Percentiles rank a stretch among this genome's conserved stretches.
phyloP scores from a whole-genome alignment of 2,113 vertebrate species.

The Rhynchomys soricoides region DNA sequence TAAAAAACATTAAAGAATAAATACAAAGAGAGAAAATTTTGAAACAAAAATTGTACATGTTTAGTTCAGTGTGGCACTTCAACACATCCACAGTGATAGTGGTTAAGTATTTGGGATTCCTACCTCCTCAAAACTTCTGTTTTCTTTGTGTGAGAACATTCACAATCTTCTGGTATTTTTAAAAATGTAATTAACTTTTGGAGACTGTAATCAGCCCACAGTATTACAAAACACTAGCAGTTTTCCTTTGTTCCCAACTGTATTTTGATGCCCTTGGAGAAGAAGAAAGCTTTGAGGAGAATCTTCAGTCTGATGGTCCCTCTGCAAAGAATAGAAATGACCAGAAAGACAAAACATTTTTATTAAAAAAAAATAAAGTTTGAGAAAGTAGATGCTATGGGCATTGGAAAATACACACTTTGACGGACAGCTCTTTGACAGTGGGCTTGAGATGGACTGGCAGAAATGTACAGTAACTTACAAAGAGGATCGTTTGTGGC shows the following conservation, averaged over 20 bases:
- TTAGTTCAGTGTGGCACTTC: not conserved
- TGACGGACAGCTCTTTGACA: not conserved
- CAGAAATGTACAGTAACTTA: not conserved
- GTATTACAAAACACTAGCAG: not conserved
- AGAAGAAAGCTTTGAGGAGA: not conserved
- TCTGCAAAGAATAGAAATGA: not conserved
- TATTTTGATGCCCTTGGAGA: not conserved
- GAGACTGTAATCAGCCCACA: not conserved
- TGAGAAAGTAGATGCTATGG: not conserved
- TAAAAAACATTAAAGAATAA: too few species aligned
- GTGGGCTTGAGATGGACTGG: not conserved
- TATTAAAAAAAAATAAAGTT: not conserved
- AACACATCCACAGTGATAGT: not conserved
- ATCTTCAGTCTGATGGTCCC: rapidly evolving
- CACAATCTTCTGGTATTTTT: not conserved
- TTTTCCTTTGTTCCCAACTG: not conserved
- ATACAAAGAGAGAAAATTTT: too few species aligned
- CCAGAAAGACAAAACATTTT: not conserved
- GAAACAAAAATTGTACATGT: not conserved
- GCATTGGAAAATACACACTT: not conserved
- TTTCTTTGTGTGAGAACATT: not conserved
- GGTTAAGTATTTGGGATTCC: not conserved
- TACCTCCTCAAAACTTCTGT: not conserved
- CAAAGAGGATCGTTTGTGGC: not conserved
- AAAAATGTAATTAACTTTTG: not conserved